phyloP scores from a whole-genome alignment of 2,113 vertebrate species.

The Dolichallabes microphthalmus region DNA sequence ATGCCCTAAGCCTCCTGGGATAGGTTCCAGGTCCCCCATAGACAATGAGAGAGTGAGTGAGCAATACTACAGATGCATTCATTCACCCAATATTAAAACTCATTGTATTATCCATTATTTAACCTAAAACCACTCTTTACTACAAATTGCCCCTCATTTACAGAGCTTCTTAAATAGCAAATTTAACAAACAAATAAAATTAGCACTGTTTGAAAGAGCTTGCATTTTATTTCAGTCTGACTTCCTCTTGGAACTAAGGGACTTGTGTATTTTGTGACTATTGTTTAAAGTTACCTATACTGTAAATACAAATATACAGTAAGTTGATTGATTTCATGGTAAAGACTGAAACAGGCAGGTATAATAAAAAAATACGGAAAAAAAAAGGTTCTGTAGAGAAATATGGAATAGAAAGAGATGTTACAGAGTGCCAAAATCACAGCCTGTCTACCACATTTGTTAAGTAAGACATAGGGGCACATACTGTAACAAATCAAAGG shows the following conservation, averaged over 20 bases:
- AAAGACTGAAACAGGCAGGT: neutral
- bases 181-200: no score
- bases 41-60: no score
- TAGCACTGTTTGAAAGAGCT: neutral
- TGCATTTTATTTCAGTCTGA: neutral
- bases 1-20: no score
- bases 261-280: neutral
- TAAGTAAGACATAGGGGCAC: slow-evolving; percentile 3
- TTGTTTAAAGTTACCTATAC: neutral
- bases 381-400: neutral
- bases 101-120: neutral
- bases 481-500: slow-evolving; percentile 35
- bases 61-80: neutral
- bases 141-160: slow-evolving; percentile 1
- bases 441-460: slow-evolving; percentile 40
- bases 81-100: neutral
- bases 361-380: no score
- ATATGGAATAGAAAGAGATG: neutral
- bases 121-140: neutral
- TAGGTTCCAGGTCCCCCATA: no score
- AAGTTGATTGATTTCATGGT: neutral
- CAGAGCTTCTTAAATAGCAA: neutral
- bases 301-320: neutral
- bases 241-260: neutral
- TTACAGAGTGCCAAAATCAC: slow-evolving; percentile 33